Evolutionary conservation across 2,113 vertebrate species (phyloP), one percentile per base, ranked within the genome.

Genomic region (Rhadina sibilatrix): DNA sequence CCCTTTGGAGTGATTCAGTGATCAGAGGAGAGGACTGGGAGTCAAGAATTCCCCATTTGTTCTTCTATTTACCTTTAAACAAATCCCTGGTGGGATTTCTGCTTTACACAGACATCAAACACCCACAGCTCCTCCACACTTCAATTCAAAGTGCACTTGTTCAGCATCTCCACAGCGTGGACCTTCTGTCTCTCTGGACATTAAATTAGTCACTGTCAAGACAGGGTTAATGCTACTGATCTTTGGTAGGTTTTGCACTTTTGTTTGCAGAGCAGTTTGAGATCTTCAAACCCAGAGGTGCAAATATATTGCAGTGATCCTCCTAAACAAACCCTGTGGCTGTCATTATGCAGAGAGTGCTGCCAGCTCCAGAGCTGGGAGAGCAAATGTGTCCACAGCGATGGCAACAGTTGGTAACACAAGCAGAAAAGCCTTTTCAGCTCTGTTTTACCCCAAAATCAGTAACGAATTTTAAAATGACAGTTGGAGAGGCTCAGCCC

Each of bases 41-140:
- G 52, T 46, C 79, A 88, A 59, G 54, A 69, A 6, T 83, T 93
- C 13, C 14, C 35, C 47, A 83, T 90, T 88, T 88, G 17, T 68
- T 92, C 79, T 80, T 87, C 71, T 93, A 12, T 81, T 94, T 93
- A 83, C 76, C 60, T 88, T 90, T 83, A 93, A 88, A 86, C 27
- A 94, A 92, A 89, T 40, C 44, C 60, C 59, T 7, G 0, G 2
- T 57, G 60, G 40, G 35, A 63, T 68, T n/a, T 44, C 11, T 78
- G 76, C 64, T 93, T 85, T 71, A n/a, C 89, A 65, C 61, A 76
- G 77, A 49, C 27, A 37, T 89, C 53, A 84, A 92, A 89, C 49
- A 82, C 28, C 40, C 66, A 13, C 46, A 91, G 37, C 37, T 87
- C 35, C 60, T 82, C 74, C 3, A 16, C 44, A 56, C 44, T 71